phyloP scores from a whole-genome alignment of 2,113 vertebrate species.

The Fregata magnificens region DNA sequence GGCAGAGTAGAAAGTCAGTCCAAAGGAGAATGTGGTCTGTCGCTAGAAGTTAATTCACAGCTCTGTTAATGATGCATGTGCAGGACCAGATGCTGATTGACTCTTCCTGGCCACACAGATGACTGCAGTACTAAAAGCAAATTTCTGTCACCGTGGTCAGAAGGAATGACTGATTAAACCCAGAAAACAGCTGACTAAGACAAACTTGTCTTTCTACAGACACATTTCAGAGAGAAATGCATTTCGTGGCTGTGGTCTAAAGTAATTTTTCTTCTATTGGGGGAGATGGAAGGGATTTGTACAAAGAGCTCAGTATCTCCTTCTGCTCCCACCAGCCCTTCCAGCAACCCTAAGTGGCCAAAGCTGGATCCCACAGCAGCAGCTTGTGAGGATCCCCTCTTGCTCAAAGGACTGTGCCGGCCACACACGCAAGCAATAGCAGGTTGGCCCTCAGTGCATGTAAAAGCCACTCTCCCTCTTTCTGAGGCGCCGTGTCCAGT shows the following conservation, averaged over 20 bases:
- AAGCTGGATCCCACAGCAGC: neutral
- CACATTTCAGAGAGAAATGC: neutral
- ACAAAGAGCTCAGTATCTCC: neutral
- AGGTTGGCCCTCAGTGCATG: neutral
- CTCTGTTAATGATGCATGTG: neutral
- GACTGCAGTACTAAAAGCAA: neutral
- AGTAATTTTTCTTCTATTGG: neutral
- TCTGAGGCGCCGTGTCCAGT: neutral
- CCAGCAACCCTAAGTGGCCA: neutral
- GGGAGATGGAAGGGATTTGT: neutral
- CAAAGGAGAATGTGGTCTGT: neutral
- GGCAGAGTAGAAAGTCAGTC: neutral
- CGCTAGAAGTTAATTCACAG: neutral
- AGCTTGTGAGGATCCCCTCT: neutral
- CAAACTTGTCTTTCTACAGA: neutral
- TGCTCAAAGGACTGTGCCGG: neutral
- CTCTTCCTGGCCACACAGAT: constrained; percentile 17
- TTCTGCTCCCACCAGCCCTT: neutral
- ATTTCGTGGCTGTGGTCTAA: neutral
- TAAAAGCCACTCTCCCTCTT: fast-evolving
- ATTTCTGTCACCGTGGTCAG: neutral
- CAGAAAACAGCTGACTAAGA: constrained; percentile 18
- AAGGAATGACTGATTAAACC: neutral
- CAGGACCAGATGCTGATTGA: constrained; percentile 33
- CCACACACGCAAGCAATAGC: fast-evolving